Evolutionary conservation across 2,888 invertebrate species (phyloP), one percentile per base, ranked within the genome.

Genomic region (Polymixis lichenea): DNA sequence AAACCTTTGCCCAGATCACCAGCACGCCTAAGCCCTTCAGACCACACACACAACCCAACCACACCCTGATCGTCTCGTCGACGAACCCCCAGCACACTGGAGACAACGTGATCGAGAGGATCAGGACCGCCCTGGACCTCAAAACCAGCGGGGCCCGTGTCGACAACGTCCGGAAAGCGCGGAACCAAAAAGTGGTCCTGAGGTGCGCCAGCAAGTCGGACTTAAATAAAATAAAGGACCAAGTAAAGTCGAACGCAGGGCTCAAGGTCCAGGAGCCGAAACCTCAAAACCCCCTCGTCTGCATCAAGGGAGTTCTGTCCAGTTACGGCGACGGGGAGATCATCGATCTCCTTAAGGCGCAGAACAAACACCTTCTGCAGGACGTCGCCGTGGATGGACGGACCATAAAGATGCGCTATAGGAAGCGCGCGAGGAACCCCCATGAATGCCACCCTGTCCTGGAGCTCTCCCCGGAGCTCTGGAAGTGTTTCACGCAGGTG

Each of bases 1-100:
- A 56, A 43, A 62, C 38, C n/a, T 71, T 32, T 56, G 38, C 61
- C 19, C 60, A 71, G n/a, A 38, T 53, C n/a, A 61, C 70, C n/a
- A 51, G 32, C 7, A 51, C 22, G 6, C 38, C 61, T 2, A 58
- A 58, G 13, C 19, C 28, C 25, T n/a, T 4, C 53, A 51, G 25
- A 15, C 56, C 43, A 1, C 1, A 15, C 32, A 7, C 66, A 7
- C 28, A n/a, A n/a, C 15, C 53, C 6, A 53, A 64, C 43, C 62
- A 64, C 62, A 49, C 62, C 38, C 62, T 28, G 25, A 32, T 32
- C 2, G 32, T 32, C 32, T 32, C 32, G 32, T 32, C 32, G 32
- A 32, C 32, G 32, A 32, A 32, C 32, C 32, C 32, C 32, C 32
- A 32, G 32, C 32, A 32, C 32, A 32, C 32, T 32, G 32, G 32